Base-by-base conservation (phyloP, 2,113 vertebrate genomes). In the Sisor rabdophorus region DNA sequence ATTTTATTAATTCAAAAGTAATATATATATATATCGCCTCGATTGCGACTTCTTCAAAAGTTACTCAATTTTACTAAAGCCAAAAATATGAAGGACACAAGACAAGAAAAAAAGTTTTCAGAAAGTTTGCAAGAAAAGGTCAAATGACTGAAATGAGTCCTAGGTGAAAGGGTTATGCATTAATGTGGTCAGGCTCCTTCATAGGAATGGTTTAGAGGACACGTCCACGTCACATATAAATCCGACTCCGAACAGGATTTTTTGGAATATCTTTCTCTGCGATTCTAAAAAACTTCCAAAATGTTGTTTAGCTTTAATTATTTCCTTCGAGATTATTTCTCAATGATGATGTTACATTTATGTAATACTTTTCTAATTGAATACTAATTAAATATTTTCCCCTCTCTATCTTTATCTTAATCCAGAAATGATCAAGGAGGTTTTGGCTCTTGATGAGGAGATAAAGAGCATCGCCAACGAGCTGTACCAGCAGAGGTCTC, bases 391-490 rank as follows among this genome's bases (percentile, higher is more conserved):
- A n/a, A n/a, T n/a, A n/a, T n/a, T n/a, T n/a, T n/a, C n/a, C 6
- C 55, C 22, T 56, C 40, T 17, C n/a, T 77, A 73, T 81, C 1
- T 78, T 0, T 80, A 50, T 68, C 67, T 15, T 80, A 24, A 26
- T 50, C 91, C 88, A 96, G 89, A 93, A 85, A 71, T 88, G 87
- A 97, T 98, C 78, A 97, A 93, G 87, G 89, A 96, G 80, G 97
- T 98, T 17, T 79, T 98, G 81, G 81, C 88, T 0, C 87, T 96
- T 89, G 94, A 98, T 85, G 89, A 93, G 71, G 93, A 95, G 84
- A 97, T 98, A 80, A 95, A 94, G 0, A 86, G 88, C 71, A 89
- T 98, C 26, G 94, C 96, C 36, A 89, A 93, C 72, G 96, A 98
- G 76, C 90, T 98, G 54, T 94, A 95, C 86, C 89, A 94, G 60